Conservation (phyloP, 2,113 vertebrate species). For the Sarotherodon lohbergeri region DNA sequence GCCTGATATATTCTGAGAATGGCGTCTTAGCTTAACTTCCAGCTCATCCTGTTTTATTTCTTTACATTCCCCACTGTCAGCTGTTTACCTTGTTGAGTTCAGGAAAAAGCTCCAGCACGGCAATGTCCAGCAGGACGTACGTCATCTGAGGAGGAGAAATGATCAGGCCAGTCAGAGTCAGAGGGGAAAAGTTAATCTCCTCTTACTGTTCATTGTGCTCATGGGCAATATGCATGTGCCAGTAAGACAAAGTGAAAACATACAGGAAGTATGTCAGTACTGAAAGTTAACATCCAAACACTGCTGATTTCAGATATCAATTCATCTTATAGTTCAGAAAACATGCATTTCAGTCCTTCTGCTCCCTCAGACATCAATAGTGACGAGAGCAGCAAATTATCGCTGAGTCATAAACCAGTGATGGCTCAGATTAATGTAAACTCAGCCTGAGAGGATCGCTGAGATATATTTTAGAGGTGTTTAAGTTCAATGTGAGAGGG, state of each 20-base stretch:
- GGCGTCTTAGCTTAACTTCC: neutral
- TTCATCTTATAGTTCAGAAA: neutral
- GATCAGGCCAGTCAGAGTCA: neutral
- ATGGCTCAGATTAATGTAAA: neutral
- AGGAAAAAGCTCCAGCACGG: constrained; percentile 89
- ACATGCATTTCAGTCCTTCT: neutral
- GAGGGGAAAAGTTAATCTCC: neutral
- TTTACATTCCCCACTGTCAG: neutral
- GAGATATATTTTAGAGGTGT: neutral
- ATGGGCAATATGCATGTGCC: too few species aligned
- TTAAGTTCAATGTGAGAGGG: neutral
- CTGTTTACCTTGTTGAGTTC: constrained; percentile 82
- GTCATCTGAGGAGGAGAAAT: constrained; percentile 77
- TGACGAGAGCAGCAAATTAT: neutral
- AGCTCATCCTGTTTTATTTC: neutral
- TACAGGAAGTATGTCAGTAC: neutral
- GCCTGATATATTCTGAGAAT: neutral
- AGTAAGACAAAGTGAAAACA: neutral
- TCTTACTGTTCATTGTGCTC: neutral
- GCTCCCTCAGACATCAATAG: neutral
- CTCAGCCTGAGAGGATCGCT: neutral
- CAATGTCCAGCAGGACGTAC: constrained; percentile 89
- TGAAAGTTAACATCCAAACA: neutral
- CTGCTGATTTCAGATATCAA: neutral
- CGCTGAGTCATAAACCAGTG: neutral